phyloP scores from a whole-genome alignment of 2,797 vertebrate species.

The Artibeus jamaicensis region DNA sequence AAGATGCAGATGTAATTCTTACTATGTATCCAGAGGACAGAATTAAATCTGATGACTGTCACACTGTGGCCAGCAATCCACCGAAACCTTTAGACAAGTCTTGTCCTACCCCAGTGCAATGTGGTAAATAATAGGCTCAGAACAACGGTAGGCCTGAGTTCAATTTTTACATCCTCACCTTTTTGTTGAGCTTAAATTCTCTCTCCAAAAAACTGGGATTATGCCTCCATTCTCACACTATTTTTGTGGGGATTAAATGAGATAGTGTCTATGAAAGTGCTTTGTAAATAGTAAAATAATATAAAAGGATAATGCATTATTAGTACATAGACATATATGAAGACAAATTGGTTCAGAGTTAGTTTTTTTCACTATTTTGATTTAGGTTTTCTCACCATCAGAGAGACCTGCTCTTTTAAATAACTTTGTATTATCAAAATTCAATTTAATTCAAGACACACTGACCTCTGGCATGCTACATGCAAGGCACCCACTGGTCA shows the following conservation, averaged over 20 bases:
- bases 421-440: background rate
- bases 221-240: background rate
- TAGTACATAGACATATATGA: background rate
- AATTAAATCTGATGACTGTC: slow-evolving; percentile 4
- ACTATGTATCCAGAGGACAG: background rate
- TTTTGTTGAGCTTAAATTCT: background rate
- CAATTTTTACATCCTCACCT: background rate
- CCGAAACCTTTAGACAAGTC: background rate
- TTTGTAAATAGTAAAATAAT: slow-evolving; percentile 6
- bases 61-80: background rate
- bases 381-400: background rate
- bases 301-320: background rate
- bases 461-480: background rate
- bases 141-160: background rate
- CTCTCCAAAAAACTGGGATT: background rate
- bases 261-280: background rate
- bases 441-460: slow-evolving; percentile 25
- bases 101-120: background rate
- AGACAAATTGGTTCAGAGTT: background rate
- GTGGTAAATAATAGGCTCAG: background rate
- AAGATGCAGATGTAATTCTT: slow-evolving; percentile 28
- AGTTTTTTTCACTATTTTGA: background rate
- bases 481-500: background rate
- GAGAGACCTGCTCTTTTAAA: slow-evolving; percentile 27
- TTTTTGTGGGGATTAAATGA: background rate